Conservation (phyloP, 53 echinoderm and acorn worm species). For the Temnopleurus reevesii region DNA sequence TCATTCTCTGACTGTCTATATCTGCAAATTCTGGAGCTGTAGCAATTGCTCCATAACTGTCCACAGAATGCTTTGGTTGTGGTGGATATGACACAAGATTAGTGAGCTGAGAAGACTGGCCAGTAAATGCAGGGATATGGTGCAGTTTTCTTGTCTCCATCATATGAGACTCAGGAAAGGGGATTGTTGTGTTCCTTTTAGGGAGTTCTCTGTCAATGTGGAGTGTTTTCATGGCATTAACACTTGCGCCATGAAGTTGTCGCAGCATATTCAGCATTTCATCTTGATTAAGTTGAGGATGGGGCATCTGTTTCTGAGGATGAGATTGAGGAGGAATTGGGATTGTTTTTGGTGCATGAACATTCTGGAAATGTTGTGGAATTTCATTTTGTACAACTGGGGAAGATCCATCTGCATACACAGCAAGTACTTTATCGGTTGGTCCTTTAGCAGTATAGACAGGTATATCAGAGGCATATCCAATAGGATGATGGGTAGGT, state of each 20-base stretch:
- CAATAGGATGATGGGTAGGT: background rate
- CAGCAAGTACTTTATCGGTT: background rate
- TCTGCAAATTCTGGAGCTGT: background rate
- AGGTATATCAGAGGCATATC: constrained; percentile 1
- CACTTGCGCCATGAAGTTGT: constrained; percentile 19
- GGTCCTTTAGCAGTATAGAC: constrained; percentile 11
- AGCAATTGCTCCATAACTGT: background rate
- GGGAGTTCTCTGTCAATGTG: background rate
- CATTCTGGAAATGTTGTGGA: background rate
- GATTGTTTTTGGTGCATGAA: background rate
- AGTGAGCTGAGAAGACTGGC: background rate
- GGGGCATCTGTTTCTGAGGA: background rate
- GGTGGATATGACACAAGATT: background rate
- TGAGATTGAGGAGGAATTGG: background rate
- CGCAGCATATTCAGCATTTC: background rate
- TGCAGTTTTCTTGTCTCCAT: background rate
- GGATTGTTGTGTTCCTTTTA: background rate
- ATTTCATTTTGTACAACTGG: background rate
- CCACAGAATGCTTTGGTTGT: background rate
- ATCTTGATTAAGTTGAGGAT: background rate
- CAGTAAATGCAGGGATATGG: background rate
- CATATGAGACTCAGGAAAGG: background rate
- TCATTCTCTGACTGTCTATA: background rate
- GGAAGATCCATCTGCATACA: background rate
- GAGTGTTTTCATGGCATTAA: background rate